Evolutionary conservation across 2,888 invertebrate species (phyloP).

Genomic region (Suillia variegata): DNA sequence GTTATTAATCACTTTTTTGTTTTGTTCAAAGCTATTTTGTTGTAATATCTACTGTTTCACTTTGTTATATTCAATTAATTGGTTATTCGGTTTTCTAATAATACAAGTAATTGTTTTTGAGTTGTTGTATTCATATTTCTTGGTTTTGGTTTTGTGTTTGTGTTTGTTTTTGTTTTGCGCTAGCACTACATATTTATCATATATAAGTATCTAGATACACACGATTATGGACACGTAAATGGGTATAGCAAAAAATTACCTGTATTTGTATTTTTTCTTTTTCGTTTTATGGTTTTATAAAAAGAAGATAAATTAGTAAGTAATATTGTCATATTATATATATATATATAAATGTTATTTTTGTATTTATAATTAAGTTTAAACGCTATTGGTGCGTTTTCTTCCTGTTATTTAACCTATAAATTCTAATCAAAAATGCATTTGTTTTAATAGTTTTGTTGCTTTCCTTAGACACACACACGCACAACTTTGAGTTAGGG

Average conservation of each 20-base stretch:
- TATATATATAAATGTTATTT: conserved; percentile 19
- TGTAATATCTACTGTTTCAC: too few species aligned
- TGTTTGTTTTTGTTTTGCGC: background rate
- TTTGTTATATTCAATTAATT: too few species aligned
- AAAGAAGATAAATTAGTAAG: background rate
- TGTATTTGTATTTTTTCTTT: conserved; percentile 3
- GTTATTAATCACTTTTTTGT: too few species aligned
- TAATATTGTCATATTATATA: conserved; percentile 25
- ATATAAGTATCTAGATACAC: background rate
- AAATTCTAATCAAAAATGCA: conserved; percentile 50
- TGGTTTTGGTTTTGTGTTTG: conserved; percentile 3
- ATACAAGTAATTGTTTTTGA: too few species aligned
- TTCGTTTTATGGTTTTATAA: too few species aligned
- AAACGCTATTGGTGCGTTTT: background rate
- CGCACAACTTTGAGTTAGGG: background rate
- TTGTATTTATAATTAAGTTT: conserved; percentile 10
- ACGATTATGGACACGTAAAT: background rate
- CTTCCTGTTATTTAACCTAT: conserved; percentile 32
- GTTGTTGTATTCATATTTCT: conserved; percentile 23
- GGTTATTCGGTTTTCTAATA: too few species aligned
- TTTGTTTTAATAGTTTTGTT: conserved; percentile 36
- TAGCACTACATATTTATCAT: background rate
- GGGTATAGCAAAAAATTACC: background rate
- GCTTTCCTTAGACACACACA: conserved; percentile 16
- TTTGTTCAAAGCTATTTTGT: too few species aligned